Evolutionary conservation across 2,888 invertebrate genomes (phyloP), one percentile per base, ranked within the genome.

Genomic region (Tiphia femorata): DNA sequence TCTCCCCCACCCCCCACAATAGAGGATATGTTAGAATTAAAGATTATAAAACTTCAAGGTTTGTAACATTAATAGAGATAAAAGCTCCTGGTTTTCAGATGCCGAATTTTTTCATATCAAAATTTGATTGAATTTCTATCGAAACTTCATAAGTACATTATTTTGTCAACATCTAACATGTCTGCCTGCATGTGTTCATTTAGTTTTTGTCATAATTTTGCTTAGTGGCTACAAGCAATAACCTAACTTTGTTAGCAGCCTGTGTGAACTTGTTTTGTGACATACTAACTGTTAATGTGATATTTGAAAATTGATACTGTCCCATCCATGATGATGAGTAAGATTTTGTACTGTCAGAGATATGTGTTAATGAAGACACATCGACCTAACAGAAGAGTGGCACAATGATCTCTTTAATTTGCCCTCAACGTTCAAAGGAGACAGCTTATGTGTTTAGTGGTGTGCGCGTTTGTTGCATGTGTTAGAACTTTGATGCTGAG

Each of bases 401-500:
- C n/a, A n/a, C n/a, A n/a, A n/a, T n/a, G n/a, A 57, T 37, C 21
- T 57, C 27, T 65, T 57, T 1, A 21, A 57, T 47, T 46, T 25
- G 16, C 30, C 21, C 49, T 23, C 20, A 35, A 47, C 41, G 44
- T 46, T 52, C 17, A 53, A 37, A 56, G 38, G 33, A 55, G 29
- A 51, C 44, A 55, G 65, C 62, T 72, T 62, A 72, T 61, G 61
- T 73, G 67, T 70, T 68, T 44, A 67, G 67, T 77, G 73, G 74
- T 75, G 69, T 76, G 74, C 69, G 72, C 72, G 72, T 80, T 73
- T 81, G 78, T 81, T 80, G 79, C 79, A 80, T 83, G 81, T 80
- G 84, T 84, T 90, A 94, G 94, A 94, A 92, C 86, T 91, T 94
- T 88, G 94, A 94, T 87, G 90, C 90, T 85, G 94, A 96, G 84